Percentiles rank a stretch among this genome's conserved stretches.
Evolutionary conservation across 2,888 invertebrate species (phyloP).

Genomic region (Drosophila demipolita): DNA sequence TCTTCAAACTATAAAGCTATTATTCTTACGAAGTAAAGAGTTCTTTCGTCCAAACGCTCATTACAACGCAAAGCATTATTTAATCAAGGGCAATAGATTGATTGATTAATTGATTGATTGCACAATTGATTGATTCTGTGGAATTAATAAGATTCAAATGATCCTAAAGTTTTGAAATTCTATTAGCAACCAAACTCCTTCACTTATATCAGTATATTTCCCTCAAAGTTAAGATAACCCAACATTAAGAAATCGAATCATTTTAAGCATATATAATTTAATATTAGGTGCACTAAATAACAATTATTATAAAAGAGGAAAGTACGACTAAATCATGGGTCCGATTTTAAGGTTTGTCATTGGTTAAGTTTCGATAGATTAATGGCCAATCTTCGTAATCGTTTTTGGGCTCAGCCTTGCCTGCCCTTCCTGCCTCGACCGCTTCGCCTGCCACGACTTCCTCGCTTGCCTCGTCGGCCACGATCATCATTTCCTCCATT

Average conservation of each 20-base stretch:
- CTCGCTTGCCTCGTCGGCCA: neutral
- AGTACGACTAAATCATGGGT: neutral
- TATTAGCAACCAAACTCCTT: neutral
- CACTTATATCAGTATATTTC: neutral
- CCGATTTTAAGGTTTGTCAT: neutral
- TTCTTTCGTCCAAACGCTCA: neutral
- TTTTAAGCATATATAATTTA: neutral
- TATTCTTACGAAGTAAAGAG: neutral
- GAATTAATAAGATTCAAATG: neutral
- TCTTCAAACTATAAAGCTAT: neutral
- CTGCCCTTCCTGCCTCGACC: neutral
- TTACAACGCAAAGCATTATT: neutral
- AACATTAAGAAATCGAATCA: neutral
- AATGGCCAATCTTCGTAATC: neutral
- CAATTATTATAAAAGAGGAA: neutral
- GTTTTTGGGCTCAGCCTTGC: neutral
- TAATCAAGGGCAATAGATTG: no score
- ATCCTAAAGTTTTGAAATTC: neutral
- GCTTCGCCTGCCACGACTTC: neutral
- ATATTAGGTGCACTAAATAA: constrained; percentile 1
- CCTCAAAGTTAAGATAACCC: neutral
- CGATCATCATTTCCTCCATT: neutral
- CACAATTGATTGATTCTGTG: no score
- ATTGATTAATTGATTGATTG: neutral
- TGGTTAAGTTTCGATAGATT: neutral